These are phyloP conservation scores for Perizoma flavofasciatum DNA, from an alignment of 2,888 invertebrate genomes.

Conservation along the genomic window DNA sequence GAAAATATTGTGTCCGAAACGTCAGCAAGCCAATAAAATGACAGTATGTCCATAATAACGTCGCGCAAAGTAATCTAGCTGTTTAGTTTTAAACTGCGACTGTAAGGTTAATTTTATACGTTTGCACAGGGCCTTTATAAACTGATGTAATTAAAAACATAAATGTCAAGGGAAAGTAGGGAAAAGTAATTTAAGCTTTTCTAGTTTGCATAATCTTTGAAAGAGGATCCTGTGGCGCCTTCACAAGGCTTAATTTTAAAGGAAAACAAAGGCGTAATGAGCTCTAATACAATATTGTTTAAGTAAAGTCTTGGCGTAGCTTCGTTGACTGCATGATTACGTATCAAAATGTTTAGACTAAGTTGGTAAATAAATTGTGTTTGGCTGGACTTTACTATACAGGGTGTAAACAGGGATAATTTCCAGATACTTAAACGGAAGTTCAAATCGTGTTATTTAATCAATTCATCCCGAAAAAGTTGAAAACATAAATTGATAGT, in stretches of 20 bases:
- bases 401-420: no score
- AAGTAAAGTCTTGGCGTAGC: conserved; percentile 15
- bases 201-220: conserved; percentile 40
- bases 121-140: conserved; percentile 61
- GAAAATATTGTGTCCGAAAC: no score
- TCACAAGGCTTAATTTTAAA: conserved; percentile 27
- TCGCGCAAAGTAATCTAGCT: conserved; percentile 7
- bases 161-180: conserved; percentile 45
- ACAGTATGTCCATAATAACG: no score
- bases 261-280: conserved; percentile 31
- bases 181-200: conserved; percentile 36
- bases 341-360: no score
- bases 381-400: no score
- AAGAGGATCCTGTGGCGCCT: conserved; percentile 22
- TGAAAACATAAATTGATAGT: no score
- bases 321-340: neutral
- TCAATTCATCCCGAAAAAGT: no score
- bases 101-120: conserved; percentile 59
- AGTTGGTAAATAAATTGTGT: no score
- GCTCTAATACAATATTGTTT: conserved; percentile 18
- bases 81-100: conserved; percentile 5
- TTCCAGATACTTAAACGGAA: no score
- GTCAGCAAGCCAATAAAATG: no score
- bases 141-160: conserved; percentile 60
- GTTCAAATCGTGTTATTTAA: no score